Percentiles rank a stretch among this genome's conserved stretches.
phyloP scores from a whole-genome alignment of 1,140 invertebrate species.

The Pseudomyrmex pallidus region DNA sequence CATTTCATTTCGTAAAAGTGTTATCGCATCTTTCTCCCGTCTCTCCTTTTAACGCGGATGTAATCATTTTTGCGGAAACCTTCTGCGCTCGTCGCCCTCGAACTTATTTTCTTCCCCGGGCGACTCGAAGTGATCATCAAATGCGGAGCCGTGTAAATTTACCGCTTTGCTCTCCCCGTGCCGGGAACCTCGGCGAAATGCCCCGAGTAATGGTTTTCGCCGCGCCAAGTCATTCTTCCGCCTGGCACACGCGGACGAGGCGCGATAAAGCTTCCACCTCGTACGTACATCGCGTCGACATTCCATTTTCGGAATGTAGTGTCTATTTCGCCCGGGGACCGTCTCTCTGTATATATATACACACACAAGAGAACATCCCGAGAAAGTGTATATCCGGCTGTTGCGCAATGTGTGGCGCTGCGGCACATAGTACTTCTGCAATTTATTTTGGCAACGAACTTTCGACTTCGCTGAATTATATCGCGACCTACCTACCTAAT shows the following conservation, averaged over 20 bases:
- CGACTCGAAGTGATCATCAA: slow-evolving; percentile 32
- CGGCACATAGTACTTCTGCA: slow-evolving; percentile 2
- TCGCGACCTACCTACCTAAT: slow-evolving; percentile 46
- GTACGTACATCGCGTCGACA: slow-evolving; percentile 51
- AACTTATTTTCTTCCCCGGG: slow-evolving; percentile 2
- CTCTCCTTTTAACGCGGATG: neutral
- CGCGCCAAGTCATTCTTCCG: slow-evolving; percentile 52
- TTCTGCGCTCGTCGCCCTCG: neutral
- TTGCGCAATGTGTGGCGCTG: slow-evolving; percentile 11
- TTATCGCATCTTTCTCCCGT: neutral
- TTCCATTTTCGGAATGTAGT: slow-evolving; percentile 59
- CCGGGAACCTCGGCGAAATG: slow-evolving; percentile 40
- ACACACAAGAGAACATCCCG: slow-evolving; percentile 7
- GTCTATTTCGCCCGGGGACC: slow-evolving; percentile 32
- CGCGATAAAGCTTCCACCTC: slow-evolving; percentile 52
- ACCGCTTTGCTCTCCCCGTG: slow-evolving; percentile 15
- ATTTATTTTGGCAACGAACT: slow-evolving; percentile 51
- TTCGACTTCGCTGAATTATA: slow-evolving; percentile 30
- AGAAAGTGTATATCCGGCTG: slow-evolving; percentile 32
- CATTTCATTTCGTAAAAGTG: slow-evolving; percentile 4
- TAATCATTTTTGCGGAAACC: slow-evolving; percentile 8
- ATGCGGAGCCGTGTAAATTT: slow-evolving; percentile 47
- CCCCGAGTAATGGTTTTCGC: slow-evolving; percentile 47
- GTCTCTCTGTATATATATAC: neutral
- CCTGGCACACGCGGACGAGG: slow-evolving; percentile 33